A percentile compares a stretch with the other conserved stretches of the same genome.
Conservation (phyloP, 2,113 vertebrate species). For the Petrocephalus zakoni region DNA sequence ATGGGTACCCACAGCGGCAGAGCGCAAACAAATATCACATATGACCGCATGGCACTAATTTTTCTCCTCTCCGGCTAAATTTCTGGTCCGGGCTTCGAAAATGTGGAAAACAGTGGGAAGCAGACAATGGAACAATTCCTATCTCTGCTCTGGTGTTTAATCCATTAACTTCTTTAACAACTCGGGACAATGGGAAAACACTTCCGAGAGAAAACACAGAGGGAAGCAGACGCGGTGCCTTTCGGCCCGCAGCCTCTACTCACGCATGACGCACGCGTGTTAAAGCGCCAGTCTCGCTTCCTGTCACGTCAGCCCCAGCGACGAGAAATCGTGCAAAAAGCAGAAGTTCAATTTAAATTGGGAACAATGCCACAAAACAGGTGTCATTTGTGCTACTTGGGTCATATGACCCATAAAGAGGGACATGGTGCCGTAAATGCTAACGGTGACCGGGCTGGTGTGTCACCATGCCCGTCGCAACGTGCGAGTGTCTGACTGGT, state of each 20-base stretch:
- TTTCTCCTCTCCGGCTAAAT: constrained; percentile 55
- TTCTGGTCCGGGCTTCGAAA: constrained; percentile 41
- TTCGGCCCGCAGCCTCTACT: neutral
- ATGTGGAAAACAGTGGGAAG: constrained; percentile 54
- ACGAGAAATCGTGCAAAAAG: neutral
- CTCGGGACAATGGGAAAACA: constrained; percentile 34
- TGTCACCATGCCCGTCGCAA: no score
- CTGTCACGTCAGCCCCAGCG: neutral
- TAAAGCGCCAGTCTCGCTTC: neutral
- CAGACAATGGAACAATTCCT: constrained; percentile 59
- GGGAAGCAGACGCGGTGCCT: neutral
- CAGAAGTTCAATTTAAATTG: neutral
- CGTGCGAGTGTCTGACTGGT: neutral
- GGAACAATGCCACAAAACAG: neutral
- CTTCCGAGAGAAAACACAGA: constrained; percentile 3
- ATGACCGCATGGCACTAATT: constrained; percentile 56
- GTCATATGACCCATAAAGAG: neutral
- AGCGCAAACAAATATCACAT: constrained; percentile 63
- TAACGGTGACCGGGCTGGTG: neutral
- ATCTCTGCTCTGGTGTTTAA: constrained; percentile 58
- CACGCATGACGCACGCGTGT: neutral
- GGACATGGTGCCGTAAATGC: neutral
- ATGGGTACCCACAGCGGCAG: constrained; percentile 55
- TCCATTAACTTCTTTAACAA: constrained; percentile 56
- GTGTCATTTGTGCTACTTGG: neutral